Evolutionary conservation across 2,113 vertebrate genomes (phyloP), one percentile per base, ranked within the genome.

Genomic region (Oryzias melastigma): DNA sequence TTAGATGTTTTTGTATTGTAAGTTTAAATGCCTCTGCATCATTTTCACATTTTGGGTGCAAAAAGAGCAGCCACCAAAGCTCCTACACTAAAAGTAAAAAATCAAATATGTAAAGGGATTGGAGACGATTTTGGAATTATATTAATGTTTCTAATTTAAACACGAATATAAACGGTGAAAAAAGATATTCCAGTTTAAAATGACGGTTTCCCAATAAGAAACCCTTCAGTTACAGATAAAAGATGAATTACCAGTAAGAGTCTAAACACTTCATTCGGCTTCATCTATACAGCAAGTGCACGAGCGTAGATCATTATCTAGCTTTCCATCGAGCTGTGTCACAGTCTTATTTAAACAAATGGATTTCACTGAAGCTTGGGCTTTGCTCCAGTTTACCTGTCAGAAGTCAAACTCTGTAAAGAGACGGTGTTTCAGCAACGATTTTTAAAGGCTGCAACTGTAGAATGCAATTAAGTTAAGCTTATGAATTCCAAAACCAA

Each of bases 271-370:
- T 76, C 75, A 84, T 61, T 68, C 81, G 70, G 52, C 65, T 76
- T 75, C 61, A 68, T 68, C 52, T 49, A 44, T 68, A 75, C 69
- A 45, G 65, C 50, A 7, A 61, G 56, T 20, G 69, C 74, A 42
- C 41, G 56, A 73, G 60, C 20, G 71, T 73, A 80, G 69, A 83
- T 83, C 68, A 89, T 87, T 84, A 84, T 84, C 83, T 78, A 84
- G 58, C 81, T 52, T 65, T 72, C 65, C 75, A 73, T 75, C 77
- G 83, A 77, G 72, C 74, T 73, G 83, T 78, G 65, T 83, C 75
- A 79, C 63, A 65, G 66, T 69, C 82, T 77, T 77, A 74, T 84
- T 83, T 83, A 86, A 89, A 87, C 70, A 77, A 82, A 84, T 82
- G 72, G 75, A 68, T 81, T 73, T 69, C n/a, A 40, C 49, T 58